phyloP scores from a whole-genome alignment of 1,140 invertebrate genomes.

The Aphaenogaster rudis region DNA sequence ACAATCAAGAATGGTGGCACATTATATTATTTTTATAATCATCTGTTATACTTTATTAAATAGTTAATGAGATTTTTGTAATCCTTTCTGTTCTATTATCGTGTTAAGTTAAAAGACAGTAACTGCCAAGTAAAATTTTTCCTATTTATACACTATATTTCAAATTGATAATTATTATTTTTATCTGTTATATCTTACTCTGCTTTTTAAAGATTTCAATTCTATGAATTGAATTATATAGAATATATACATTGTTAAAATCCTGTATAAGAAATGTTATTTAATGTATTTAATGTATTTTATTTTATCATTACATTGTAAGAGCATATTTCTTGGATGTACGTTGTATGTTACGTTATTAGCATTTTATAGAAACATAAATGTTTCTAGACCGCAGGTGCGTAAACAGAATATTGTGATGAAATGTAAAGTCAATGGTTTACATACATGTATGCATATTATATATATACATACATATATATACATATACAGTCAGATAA shows the following conservation, averaged over 20 bases:
- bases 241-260: slow-evolving; percentile 7
- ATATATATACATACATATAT: not conserved
- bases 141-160: not conserved
- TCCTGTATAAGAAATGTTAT: not conserved
- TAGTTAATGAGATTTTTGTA: not conserved
- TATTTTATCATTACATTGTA: not conserved
- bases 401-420: slow-evolving; percentile 57
- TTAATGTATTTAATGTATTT: not conserved
- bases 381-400: slow-evolving; percentile 23
- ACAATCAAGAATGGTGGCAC: slow-evolving; percentile 38
- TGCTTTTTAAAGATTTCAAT: not conserved
- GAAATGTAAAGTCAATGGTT: slow-evolving; percentile 45
- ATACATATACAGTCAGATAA: slow-evolving; percentile 47
- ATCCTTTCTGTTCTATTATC: slow-evolving; percentile 15
- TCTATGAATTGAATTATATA: not conserved
- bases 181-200: not conserved
- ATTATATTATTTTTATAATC: slow-evolving; percentile 16
- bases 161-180: slow-evolving; percentile 15
- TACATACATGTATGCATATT: slow-evolving; percentile 34
- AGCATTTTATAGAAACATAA: slow-evolving; percentile 19
- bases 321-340: not conserved
- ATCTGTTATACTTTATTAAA: slow-evolving; percentile 5
- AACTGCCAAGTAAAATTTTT: slow-evolving; percentile 47
- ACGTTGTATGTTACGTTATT: slow-evolving; percentile 1
- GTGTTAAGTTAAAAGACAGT: slow-evolving; percentile 23